Conservation (phyloP, 1,140 invertebrate species). For the Leptoteleia sp. region DNA sequence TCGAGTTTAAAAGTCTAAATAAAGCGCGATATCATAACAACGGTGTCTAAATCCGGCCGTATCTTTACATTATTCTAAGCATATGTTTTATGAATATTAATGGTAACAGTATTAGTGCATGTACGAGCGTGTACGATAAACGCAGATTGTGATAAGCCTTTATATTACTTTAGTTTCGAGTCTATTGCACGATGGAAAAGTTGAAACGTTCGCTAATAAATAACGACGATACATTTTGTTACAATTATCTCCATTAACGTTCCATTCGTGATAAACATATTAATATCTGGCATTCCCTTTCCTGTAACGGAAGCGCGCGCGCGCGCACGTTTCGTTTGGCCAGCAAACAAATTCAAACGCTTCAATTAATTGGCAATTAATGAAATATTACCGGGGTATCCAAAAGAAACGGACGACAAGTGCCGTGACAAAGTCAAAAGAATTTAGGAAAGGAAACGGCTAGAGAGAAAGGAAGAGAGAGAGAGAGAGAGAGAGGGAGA, state of each 20-base stretch:
- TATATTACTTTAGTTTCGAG: conserved; percentile 65
- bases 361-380: too few species aligned
- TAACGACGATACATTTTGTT: conserved; percentile 61
- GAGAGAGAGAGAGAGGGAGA: too few species aligned
- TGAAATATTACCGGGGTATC: too few species aligned
- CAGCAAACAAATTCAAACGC: background rate
- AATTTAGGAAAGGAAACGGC: too few species aligned
- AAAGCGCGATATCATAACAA: conserved; percentile 36
- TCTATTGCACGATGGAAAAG: conserved; percentile 64
- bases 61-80: conserved; percentile 64
- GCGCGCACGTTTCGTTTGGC: background rate
- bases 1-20: conserved; percentile 38
- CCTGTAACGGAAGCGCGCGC: background rate
- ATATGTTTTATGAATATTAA: conserved; percentile 66
- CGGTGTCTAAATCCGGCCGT: conserved; percentile 45
- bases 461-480: too few species aligned
- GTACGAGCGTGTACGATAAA: conserved; percentile 48
- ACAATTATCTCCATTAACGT: conserved; percentile 61
- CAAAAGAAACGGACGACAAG: too few species aligned
- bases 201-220: conserved; percentile 58
- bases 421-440: too few species aligned
- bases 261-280: conserved; percentile 51
- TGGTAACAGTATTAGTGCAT: conserved; percentile 44
- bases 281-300: conserved; percentile 20
- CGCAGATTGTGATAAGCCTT: conserved; percentile 62